Percentiles rank a stretch among this genome's conserved stretches.
Conservation (phyloP, 1,140 invertebrate species). For the Bombus difficillimus region DNA sequence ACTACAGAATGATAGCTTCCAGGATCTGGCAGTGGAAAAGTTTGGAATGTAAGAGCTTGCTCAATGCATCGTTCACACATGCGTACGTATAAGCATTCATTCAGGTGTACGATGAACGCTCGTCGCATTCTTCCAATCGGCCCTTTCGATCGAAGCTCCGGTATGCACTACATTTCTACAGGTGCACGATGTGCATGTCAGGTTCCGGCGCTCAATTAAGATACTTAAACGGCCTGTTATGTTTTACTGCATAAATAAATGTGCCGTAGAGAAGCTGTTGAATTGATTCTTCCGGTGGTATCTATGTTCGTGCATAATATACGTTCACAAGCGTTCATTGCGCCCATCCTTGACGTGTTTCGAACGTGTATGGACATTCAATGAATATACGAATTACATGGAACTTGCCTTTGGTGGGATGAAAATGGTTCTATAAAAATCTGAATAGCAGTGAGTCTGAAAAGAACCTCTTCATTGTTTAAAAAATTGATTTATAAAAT, state of each 20-base stretch:
- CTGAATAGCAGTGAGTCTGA: neutral
- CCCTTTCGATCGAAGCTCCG: neutral
- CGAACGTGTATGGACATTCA: neutral
- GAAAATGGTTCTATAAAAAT: neutral
- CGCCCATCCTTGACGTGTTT: neutral
- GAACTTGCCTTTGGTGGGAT: neutral
- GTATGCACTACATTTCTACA: neutral
- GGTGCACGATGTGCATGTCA: neutral
- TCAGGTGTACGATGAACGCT: neutral
- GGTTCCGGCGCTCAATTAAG: conserved; percentile 10
- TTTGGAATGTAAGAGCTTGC: conserved; percentile 13
- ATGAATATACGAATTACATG: neutral
- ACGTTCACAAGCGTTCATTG: neutral
- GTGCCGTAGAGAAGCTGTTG: conserved; percentile 18
- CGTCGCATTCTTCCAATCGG: conserved; percentile 6
- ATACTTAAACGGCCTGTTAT: conserved; percentile 2
- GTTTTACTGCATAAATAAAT: conserved; percentile 33
- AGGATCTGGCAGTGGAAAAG: neutral
- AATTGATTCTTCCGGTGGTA: conserved; percentile 42
- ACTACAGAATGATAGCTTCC: too few species aligned
- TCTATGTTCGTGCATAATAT: conserved; percentile 1
- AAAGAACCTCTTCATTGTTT: too few species aligned
- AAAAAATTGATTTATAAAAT: too few species aligned
- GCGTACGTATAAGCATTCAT: neutral
- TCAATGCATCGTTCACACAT: neutral